Conservation (phyloP, 2,888 invertebrate genomes). For the Erebia ligea region DNA sequence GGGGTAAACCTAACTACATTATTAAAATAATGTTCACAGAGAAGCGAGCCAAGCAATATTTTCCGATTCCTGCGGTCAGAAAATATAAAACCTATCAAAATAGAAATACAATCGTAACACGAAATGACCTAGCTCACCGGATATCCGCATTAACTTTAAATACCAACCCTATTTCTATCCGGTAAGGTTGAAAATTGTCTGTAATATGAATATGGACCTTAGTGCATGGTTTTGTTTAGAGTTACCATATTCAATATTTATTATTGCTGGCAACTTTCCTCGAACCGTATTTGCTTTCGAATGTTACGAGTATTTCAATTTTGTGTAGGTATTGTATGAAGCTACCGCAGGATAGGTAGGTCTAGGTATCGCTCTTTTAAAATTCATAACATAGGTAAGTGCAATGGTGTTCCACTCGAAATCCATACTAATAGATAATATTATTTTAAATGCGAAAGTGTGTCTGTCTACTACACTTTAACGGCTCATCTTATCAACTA, state of each 20-base stretch:
- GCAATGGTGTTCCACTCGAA: background rate
- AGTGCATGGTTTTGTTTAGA: constrained; percentile 30
- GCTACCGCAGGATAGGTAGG: background rate
- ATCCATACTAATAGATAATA: background rate
- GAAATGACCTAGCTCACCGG: constrained; percentile 53
- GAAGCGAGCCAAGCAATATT: constrained; percentile 63
- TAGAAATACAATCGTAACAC: constrained; percentile 53
- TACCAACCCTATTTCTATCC: background rate
- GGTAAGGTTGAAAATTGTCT: constrained; percentile 10
- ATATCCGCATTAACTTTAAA: background rate
- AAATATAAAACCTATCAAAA: constrained; percentile 67
- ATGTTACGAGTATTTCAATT: constrained; percentile 34
- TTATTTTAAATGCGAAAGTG: too few species aligned
- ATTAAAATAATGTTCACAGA: constrained; percentile 50
- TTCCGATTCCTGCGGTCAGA: constrained; percentile 67
- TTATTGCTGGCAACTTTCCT: constrained; percentile 39
- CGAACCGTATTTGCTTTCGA: constrained; percentile 30
- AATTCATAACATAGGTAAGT: background rate
- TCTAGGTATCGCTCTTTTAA: background rate
- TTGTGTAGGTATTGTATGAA: constrained; percentile 21
- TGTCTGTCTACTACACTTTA: too few species aligned
- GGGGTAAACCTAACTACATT: constrained; percentile 48
- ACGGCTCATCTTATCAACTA: too few species aligned
- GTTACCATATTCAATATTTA: constrained; percentile 40
- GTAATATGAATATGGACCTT: constrained; percentile 7